Evolutionary conservation across 2,113 vertebrate genomes (phyloP).

Genomic region (Acanthochromis polyacanthus): DNA sequence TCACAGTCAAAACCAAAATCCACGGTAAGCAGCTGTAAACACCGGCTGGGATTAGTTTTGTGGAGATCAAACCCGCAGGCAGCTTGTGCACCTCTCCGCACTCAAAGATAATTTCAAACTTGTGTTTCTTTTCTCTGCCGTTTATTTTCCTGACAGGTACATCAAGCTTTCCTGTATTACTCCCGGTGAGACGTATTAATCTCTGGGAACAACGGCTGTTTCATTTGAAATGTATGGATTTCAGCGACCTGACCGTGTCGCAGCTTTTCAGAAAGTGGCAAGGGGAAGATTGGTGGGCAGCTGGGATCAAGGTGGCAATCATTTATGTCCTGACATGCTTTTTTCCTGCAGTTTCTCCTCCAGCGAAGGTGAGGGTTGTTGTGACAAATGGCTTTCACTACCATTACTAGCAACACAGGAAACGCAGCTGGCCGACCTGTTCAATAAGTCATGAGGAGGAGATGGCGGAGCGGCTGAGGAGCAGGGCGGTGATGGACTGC

Average conservation of each 20-base stretch:
- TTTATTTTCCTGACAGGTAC: conserved; percentile 63
- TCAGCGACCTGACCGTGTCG: conserved; percentile 7
- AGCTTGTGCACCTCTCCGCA: conserved; percentile 1
- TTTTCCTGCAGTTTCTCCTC: conserved; percentile 31
- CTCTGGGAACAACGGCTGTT: conserved; percentile 45
- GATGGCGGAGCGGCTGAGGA: background rate
- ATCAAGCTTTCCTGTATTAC: conserved; percentile 47
- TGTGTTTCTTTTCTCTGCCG: conserved; percentile 37
- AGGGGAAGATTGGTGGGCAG: conserved; percentile 53
- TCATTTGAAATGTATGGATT: conserved; percentile 66
- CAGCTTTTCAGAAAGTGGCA: conserved; percentile 20
- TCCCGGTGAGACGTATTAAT: conserved; percentile 40
- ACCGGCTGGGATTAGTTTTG: conserved; percentile 31
- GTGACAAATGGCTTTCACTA: conserved; percentile 53
- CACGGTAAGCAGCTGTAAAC: conserved; percentile 21
- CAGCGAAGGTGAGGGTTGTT: conserved; percentile 34
- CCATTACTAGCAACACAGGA: conserved; percentile 28
- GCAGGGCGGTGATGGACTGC: conserved; percentile 19
- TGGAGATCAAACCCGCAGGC: conserved; percentile 22
- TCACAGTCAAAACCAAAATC: background rate
- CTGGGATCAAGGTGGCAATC: conserved; percentile 62
- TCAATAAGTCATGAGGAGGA: conserved; percentile 29
- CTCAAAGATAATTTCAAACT: conserved; percentile 53
- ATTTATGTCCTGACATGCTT: conserved; percentile 57
- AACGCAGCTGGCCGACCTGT: conserved; percentile 15